Percentiles rank a stretch among this genome's conserved stretches.
These are phyloP conservation scores for Steinernema carpocapsae DNA, from an alignment of 2,888 invertebrate genomes.

Conservation along the genomic window DNA sequence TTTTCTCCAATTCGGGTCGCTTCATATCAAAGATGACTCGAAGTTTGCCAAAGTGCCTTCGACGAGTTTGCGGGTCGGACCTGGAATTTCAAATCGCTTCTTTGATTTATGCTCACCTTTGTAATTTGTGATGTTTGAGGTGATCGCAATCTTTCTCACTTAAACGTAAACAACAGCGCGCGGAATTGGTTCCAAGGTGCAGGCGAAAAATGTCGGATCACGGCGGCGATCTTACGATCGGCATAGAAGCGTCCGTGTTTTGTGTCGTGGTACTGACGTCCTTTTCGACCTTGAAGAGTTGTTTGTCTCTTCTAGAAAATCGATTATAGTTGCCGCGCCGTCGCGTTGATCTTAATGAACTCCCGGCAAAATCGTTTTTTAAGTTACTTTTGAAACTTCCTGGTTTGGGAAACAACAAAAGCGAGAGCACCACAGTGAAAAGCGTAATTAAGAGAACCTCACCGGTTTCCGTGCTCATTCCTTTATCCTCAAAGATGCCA, in stretches of 20 bases:
- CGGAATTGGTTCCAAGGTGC: not conserved
- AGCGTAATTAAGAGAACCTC: too few species aligned
- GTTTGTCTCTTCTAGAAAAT: conserved; percentile 28
- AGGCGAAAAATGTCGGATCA: not conserved
- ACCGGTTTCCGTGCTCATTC: not conserved
- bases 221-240: not conserved
- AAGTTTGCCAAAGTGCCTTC: too few species aligned
- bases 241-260: conserved; percentile 21
- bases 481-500: not conserved
- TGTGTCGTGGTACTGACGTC: conserved; percentile 28
- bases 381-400: not conserved
- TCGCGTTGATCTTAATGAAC: conserved; percentile 19
- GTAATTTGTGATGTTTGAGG: conserved; percentile 10
- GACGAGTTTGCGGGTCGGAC: too few species aligned
- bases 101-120: not conserved
- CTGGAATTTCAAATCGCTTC: too few species aligned
- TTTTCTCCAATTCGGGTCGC: too few species aligned
- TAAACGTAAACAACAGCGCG: conserved; percentile 16
- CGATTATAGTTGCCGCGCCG: conserved; percentile 3
- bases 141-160: not conserved
- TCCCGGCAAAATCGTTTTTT: not conserved
- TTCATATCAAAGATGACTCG: too few species aligned
- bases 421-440: too few species aligned
- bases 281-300: conserved; percentile 23
- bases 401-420: not conserved